These are phyloP conservation scores for Indicator maculatus DNA, from an alignment of 2,113 vertebrate species.

Conservation along the genomic window DNA sequence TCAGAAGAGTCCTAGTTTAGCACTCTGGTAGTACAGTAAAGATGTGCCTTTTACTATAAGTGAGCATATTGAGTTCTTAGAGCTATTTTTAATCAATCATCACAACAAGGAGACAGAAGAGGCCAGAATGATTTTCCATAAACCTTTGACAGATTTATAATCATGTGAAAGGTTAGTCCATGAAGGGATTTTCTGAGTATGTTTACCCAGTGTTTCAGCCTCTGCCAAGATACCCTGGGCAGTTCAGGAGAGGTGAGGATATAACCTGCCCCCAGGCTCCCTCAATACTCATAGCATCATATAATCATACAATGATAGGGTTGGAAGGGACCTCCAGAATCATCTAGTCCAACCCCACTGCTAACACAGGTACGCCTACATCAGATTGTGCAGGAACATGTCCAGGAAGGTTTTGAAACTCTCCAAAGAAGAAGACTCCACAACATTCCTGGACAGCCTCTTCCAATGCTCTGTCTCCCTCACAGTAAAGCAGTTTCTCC, in stretches of 20 bases:
- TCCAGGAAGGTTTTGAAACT: too few species aligned
- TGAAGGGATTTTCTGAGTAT: slow-evolving; percentile 1
- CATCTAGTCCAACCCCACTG: too few species aligned
- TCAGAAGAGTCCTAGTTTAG: slow-evolving; percentile 27
- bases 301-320: too few species aligned
- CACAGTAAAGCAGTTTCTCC: too few species aligned
- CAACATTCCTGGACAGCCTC: too few species aligned
- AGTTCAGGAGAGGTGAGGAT: background rate
- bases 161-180: background rate
- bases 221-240: background rate
- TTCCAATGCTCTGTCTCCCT: too few species aligned
- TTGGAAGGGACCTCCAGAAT: too few species aligned
- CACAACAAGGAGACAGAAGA: slow-evolving; percentile 17
- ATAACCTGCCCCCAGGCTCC: background rate
- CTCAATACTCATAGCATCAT: background rate
- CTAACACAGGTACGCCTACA: too few species aligned
- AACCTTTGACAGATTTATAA: background rate
- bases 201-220: background rate
- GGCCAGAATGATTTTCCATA: slow-evolving; percentile 42
- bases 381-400: too few species aligned
- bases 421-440: too few species aligned
- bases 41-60: slow-evolving; percentile 52
- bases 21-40: slow-evolving; percentile 43
- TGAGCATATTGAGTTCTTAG: slow-evolving; percentile 50
- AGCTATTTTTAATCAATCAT: slow-evolving; percentile 56